Base-by-base conservation (phyloP, 2,113 vertebrate genomes). In the Orthochromis indermauri region DNA sequence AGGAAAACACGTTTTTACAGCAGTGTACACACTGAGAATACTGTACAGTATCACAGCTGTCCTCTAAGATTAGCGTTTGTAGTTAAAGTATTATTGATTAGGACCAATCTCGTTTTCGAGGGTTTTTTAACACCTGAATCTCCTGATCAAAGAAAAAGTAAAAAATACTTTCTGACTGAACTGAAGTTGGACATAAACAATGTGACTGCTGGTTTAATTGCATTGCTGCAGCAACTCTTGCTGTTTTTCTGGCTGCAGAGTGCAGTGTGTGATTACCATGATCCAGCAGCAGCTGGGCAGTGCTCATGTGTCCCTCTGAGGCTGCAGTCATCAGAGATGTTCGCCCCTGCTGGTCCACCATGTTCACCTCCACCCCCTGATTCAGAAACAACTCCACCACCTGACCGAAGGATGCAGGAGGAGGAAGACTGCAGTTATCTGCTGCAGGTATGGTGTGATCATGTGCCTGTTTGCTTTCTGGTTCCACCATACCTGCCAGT, bases 271-370 rank as follows among this genome's bases (percentile, higher is more conserved):
- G 11, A 94, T 61, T 89, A 99, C 99, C 98, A 91, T 98, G 98
- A 86, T 98, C 96, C 80, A 99, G 96, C 13, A 99, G 97, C 57
- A 99, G 98, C 92, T 98, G 97, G 86, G 98, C 98, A 0, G 98
- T 98, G 90, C 94, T 96, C 85, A 98, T 91, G 37, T 99, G 98
- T 26, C 99, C 99, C 94, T 99, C 98, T 0, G 98, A 99, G 0
- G 99, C 97, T 0, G 98, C 98, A 93, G 97, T 98, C 99, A 99
- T 99, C 88, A 99, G 96, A 0, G 98, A 97, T 0, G 98, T 99
- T 4, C 98, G 96, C 3, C 99, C 98, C 92, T 99, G 98, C 92
- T 98, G 98, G 95, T 99, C 98, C 1, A 97, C 96, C 97, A 97
- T 97, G 96, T 99, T 99, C 57, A 98, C 97, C 7, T 99, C 98